Evolutionary conservation across 2,888 invertebrate species (phyloP).

Genomic region (Steinernema carpocapsae): DNA sequence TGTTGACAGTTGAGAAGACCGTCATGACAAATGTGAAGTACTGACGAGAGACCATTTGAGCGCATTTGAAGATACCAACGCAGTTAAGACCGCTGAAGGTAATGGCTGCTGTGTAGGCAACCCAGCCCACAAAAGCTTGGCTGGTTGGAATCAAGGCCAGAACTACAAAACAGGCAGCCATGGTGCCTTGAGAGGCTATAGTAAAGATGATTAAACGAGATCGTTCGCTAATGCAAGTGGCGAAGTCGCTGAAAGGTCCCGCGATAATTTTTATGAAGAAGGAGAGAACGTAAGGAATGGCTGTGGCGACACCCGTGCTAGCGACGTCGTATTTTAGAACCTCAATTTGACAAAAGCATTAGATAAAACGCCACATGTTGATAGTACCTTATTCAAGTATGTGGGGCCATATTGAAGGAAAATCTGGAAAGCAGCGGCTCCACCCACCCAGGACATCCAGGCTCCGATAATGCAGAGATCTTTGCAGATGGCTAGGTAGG

Average conservation of each 20-base stretch:
- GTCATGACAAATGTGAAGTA: constrained; percentile 37
- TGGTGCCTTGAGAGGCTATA: constrained; percentile 21
- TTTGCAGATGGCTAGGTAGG: neutral
- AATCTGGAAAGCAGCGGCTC: constrained; percentile 33
- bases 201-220: constrained; percentile 38
- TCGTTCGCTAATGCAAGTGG: constrained; percentile 49
- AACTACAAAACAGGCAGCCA: constrained; percentile 46
- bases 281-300: constrained; percentile 49
- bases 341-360: constrained; percentile 33
- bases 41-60: constrained; percentile 47
- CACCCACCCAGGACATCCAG: constrained; percentile 36
- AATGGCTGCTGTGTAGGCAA: constrained; percentile 55
- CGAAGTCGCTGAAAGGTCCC: constrained; percentile 51
- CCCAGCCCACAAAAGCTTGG: constrained; percentile 43
- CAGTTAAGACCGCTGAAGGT: constrained; percentile 55
- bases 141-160: constrained; percentile 44
- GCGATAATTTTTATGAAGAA: constrained; percentile 47
- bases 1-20: constrained; percentile 4
- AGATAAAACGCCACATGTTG: neutral
- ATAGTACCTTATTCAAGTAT: constrained; percentile 34
- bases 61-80: constrained; percentile 56
- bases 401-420: constrained; percentile 38
- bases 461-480: constrained; percentile 23
- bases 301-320: constrained; percentile 51
- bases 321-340: constrained; percentile 50